Conservation (phyloP, 2,113 vertebrate genomes). For the Choloepus hoffmanni region DNA sequence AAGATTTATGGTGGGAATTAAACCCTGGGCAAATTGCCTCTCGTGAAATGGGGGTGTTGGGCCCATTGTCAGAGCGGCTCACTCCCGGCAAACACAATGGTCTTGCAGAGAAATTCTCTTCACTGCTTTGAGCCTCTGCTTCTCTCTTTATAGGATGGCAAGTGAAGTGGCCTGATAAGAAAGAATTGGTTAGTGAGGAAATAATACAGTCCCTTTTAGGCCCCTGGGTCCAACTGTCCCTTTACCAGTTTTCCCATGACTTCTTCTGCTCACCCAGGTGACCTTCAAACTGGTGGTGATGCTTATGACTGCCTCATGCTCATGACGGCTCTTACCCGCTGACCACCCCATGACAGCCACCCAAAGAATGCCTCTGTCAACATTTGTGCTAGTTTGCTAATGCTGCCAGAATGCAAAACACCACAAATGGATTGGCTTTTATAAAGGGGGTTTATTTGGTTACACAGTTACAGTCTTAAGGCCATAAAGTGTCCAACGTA, state of each 20-base stretch:
- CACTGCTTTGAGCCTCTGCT: slow-evolving; percentile 40
- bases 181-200: neutral
- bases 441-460: too few relatives aligned
- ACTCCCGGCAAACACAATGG: slow-evolving; percentile 43
- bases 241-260: slow-evolving; percentile 15
- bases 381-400: too few relatives aligned
- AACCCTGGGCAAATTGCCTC: slow-evolving; percentile 71
- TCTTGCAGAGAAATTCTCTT: slow-evolving; percentile 62
- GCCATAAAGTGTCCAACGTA: too few relatives aligned
- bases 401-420: too few relatives aligned
- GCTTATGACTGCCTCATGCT: neutral
- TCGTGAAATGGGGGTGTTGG: slow-evolving; percentile 66
- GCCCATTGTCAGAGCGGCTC: slow-evolving; percentile 70
- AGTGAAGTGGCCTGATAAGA: slow-evolving; percentile 31
- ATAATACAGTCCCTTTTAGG: neutral
- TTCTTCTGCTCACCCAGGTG: neutral
- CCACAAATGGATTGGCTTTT: too few relatives aligned
- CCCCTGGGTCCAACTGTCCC: neutral
- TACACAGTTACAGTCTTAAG: too few relatives aligned
- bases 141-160: slow-evolving; percentile 51
- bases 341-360: neutral
- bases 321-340: neutral
- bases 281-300: neutral
- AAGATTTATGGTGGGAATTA: slow-evolving; percentile 71
- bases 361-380: neutral